Base-by-base conservation (phyloP, 2,113 vertebrate species). In the Morphnarchus princeps region DNA sequence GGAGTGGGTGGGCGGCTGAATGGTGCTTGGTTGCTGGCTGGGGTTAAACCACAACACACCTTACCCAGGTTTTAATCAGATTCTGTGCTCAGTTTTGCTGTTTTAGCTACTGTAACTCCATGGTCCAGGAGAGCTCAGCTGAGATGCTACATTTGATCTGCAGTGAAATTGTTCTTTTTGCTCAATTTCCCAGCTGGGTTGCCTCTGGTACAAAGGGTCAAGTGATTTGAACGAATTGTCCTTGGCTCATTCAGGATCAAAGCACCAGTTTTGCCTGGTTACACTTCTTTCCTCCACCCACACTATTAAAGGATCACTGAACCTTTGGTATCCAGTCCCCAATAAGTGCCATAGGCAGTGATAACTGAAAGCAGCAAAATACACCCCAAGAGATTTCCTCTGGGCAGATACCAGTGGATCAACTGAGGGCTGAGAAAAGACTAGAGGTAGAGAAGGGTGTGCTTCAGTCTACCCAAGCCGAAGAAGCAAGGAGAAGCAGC, bases 121-220 rank as follows among this genome's bases (percentile, higher is more conserved):
- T 65, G 54, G 43, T n/a, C 52, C 45, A 42, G n/a, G 76, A 90
- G 29, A 86, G 14, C 29, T 92, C 65, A 78, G 38, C 49, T 87
- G 73, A 85, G 80, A 67, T 2, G 5, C 11, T 59, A 4, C 3
- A 1, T 92, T 92, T 89, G 73, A 85, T 89, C 69, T 96, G 43
- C 77, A 89, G 57, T 72, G 55, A 92, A 93, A 78, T 81, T 92
- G 90, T 76, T 96, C 69, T 91, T 97, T 87, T 89, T 9, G 4
- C 76, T 95, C 89, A 78, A 3, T 95, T 95, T 95, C 61, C 47
- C 72, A 82, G 7, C 24, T 94, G 72, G 25, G 19, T 29, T 95
- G 47, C 83, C 72, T 91, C 69, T 2, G 14, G 65, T 89, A 94
- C 52, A 89, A 94, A 84, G 42, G 65, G 70, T 91, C 80, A 93